phyloP scores from a whole-genome alignment of 2,113 vertebrate genomes.

The Barbus barbus region DNA sequence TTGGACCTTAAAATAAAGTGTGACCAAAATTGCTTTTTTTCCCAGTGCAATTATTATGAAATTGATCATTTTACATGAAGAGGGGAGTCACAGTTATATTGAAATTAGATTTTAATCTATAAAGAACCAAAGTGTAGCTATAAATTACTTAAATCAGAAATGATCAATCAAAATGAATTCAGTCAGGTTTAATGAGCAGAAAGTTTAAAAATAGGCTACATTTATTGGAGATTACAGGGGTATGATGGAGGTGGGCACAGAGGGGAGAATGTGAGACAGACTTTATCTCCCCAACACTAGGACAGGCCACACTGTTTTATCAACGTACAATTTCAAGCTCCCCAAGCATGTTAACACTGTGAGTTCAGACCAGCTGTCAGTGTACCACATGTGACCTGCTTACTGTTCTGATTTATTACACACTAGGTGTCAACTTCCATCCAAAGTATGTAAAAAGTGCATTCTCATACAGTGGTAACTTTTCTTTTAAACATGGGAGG shows the following conservation, averaged over 20 bases:
- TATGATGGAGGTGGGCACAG: background rate
- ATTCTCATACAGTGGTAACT: background rate
- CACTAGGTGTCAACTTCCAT: conserved; percentile 1
- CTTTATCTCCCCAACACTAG: conserved; percentile 19
- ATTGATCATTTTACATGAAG: background rate
- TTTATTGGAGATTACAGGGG: background rate
- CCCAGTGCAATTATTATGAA: no score
- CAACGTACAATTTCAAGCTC: conserved; percentile 45
- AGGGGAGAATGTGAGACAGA: conserved; percentile 1
- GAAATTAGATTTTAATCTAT: background rate
- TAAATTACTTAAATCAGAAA: background rate
- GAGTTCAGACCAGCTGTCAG: conserved; percentile 11
- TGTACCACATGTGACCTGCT: conserved; percentile 5
- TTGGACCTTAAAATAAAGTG: no score
- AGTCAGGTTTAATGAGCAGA: background rate
- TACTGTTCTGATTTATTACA: conserved; percentile 14
- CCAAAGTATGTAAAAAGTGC: background rate
- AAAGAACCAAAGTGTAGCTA: background rate
- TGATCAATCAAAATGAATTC: background rate
- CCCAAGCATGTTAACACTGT: conserved; percentile 29
- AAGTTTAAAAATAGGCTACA: background rate
- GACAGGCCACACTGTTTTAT: conserved; percentile 39
- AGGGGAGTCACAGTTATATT: background rate
- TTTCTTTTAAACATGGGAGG: background rate
- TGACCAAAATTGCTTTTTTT: no score